These are phyloP conservation scores for Mungos mungo DNA, from an alignment of 2,113 vertebrate species.

Conservation along the genomic window DNA sequence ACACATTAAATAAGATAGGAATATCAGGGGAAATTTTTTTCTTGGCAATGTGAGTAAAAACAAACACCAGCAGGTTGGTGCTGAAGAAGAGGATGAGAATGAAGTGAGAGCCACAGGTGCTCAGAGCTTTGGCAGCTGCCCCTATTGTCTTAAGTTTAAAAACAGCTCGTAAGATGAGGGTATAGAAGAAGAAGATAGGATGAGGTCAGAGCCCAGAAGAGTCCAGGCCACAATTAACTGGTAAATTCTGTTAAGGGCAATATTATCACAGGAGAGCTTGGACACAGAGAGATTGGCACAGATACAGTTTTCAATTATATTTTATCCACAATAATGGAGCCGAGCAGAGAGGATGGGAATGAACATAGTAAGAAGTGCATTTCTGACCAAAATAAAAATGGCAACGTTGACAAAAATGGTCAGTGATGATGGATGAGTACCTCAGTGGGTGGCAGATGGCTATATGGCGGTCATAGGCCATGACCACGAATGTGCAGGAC, in stretches of 20 bases:
- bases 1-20: slow-evolving; percentile 51
- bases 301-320: slow-evolving; percentile 49
- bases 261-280: neutral
- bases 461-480: slow-evolving; percentile 62
- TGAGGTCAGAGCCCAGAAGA: neutral
- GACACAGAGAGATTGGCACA: slow-evolving; percentile 38
- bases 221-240: neutral
- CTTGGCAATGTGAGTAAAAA: slow-evolving; percentile 55
- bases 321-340: slow-evolving; percentile 50
- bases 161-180: neutral
- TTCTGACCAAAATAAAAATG: slow-evolving; percentile 60
- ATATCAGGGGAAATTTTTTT: slow-evolving; percentile 47
- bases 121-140: neutral
- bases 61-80: slow-evolving; percentile 63
- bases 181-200: neutral
- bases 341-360: slow-evolving; percentile 59
- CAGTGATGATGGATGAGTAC: slow-evolving; percentile 45
- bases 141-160: neutral
- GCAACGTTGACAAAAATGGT: slow-evolving; percentile 35
- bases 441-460: slow-evolving; percentile 60
- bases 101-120: slow-evolving; percentile 30
- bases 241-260: neutral
- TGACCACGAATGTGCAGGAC: neutral
- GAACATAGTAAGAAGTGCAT: slow-evolving; percentile 41
- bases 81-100: slow-evolving; percentile 59